Evolutionary conservation across 92 coral and sea anemone species (phyloP), one percentile per base, ranked within the genome.

Genomic region (Porites lobata): DNA sequence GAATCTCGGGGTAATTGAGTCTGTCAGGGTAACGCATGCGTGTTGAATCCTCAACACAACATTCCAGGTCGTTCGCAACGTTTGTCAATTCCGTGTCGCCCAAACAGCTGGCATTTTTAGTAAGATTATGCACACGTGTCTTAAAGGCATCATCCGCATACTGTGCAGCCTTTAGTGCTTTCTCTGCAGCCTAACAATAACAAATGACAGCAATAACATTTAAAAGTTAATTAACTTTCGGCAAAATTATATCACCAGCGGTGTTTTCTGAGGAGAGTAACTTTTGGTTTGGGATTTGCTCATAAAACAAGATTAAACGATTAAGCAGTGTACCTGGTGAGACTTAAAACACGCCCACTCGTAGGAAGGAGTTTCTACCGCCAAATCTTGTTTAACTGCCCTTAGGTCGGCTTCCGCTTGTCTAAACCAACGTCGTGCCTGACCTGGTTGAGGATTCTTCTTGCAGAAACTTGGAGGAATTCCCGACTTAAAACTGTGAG

Each of bases 291-390:
- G 12, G 59, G 14, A 54, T 10, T 54, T 54, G 0, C 38, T 32
- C 4, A 32, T 32, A 54, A 54, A 54, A 13, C 12, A 10, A 9
- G 2, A 54, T 9, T 54, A 9, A 54, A 54, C 59, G 12, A 54
- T 54, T 54, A 54, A 13, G 59, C 59, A 32, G 20, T 51, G 21
- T 29, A 94, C 97, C 97, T 94, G 97, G 89, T 94, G 96, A 50
- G 93, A 88, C 52, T 94, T 94, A 54, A 94, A 94, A 76, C 96
- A 94, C 8, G 85, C 95, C 97, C 97, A 94, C 85, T 94, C 97
- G 66, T 83, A 79, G 29, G 92, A 83, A n/a, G 83, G 77, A 6
- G 24, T 65, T 15, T 3, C n/a, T 17, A 21, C 50, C 8, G 21
- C 19, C 15, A 77, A 17, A 62, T 94, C 97, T 11, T 94, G 92